Evolutionary conservation across 1,140 invertebrate species (phyloP), one percentile per base, ranked within the genome.

Genomic region (Drosophila nasuta): DNA sequence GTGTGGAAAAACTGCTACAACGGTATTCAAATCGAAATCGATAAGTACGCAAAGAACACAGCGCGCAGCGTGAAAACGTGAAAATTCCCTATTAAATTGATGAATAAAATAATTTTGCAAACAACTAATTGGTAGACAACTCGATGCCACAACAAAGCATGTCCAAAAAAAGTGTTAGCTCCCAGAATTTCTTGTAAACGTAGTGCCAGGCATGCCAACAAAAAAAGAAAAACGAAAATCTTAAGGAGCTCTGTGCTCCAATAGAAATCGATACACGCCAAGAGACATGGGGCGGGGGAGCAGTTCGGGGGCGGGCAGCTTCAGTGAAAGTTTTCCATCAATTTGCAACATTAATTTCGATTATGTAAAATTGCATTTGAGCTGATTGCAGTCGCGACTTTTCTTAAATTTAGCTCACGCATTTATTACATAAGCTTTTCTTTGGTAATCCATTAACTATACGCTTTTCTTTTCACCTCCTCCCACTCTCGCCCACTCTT

Each of bases 131-230:
- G 30, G 17, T 56, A 59, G 35, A 54, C 13, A 46, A 35, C 38
- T 43, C 28, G 64, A 70, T 46, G 67, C 15, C 63, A 33, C 64
- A 41, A 62, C 51, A 67, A 68, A 62, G 51, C 54, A 90, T 90
- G 82, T 82, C 86, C 30, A 91, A 91, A 58, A 90, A 91, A 72
- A 91, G 82, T 90, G 90, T 91, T 91, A 91, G 90, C 76, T 41
- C 7, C 15, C 17, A 56, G 25, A 68, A 75, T 65, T 69, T 56
- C 49, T 63, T 59, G 5, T 63, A 56, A 71, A 35, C 67, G 67
- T 86, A 78, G 59, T 69, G 54, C 62, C 45, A 30, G 25, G 1
- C 35, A 49, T 49, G 35, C 20, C 20, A 25, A 49, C 43, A 51
- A 59, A 41, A 38, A 38, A 38, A 33, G 33, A 33, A 10, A 38